Evolutionary conservation across 1,140 invertebrate species (phyloP).

Genomic region (Drosophila miranda): DNA sequence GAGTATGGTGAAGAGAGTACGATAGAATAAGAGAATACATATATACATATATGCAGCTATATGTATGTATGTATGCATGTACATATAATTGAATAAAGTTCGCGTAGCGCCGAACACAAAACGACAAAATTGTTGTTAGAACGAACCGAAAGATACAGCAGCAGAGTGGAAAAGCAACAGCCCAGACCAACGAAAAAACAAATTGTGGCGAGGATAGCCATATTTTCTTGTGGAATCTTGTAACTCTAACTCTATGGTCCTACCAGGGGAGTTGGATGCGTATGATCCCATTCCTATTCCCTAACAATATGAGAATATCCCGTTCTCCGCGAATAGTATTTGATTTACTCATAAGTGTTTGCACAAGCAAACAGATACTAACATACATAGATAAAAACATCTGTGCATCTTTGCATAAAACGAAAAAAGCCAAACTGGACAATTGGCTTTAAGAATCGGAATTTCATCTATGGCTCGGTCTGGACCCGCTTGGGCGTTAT

Average conservation of each 20-base stretch:
- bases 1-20: slow-evolving; percentile 3
- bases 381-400: slow-evolving; percentile 1
- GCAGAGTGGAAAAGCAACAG: slow-evolving; percentile 58
- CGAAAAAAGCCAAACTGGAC: background rate
- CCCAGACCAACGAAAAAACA: slow-evolving; percentile 49
- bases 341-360: background rate
- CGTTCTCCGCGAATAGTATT: background rate
- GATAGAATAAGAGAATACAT: slow-evolving; percentile 21
- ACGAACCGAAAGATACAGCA: slow-evolving; percentile 70
- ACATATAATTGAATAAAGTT: slow-evolving; percentile 49
- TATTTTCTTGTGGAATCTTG: slow-evolving; percentile 37
- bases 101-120: slow-evolving; percentile 36
- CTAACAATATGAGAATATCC: background rate
- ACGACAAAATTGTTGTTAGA: slow-evolving; percentile 40
- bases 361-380: slow-evolving; percentile 2
- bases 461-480: background rate
- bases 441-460: background rate
- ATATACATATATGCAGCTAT: slow-evolving; percentile 37
- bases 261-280: background rate
- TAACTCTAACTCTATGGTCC: slow-evolving; percentile 9
- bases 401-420: background rate
- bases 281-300: too few relatives aligned
- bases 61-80: slow-evolving; percentile 36
- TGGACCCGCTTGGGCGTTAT: slow-evolving; percentile 34
- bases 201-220: slow-evolving; percentile 40